Evolutionary conservation across 1,140 invertebrate genomes (phyloP).

Genomic region (Solen grandis): DNA sequence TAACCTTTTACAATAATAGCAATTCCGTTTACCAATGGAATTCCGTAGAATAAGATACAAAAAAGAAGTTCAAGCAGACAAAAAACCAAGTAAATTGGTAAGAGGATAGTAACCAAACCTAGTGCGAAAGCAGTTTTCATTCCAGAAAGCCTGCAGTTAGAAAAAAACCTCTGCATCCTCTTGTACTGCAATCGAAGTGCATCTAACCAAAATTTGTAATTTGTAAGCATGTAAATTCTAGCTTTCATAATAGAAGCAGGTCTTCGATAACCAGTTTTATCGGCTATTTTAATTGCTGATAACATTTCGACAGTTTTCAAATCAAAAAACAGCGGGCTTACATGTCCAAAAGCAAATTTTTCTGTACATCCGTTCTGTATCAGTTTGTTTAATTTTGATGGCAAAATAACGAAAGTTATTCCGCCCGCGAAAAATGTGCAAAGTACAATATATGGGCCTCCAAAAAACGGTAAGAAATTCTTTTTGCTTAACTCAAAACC

Average conservation of each 20-base stretch:
- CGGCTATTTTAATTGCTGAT: not conserved
- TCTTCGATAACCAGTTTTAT: constrained; percentile 1
- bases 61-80: not conserved
- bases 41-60: no score
- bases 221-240: not conserved
- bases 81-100: no score
- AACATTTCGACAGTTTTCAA: not conserved
- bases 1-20: constrained; percentile 17
- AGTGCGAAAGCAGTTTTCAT: not conserved
- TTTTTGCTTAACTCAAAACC: constrained; percentile 25
- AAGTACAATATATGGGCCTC: constrained; percentile 19
- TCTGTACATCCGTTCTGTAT: not conserved
- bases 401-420: not conserved
- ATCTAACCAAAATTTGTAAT: constrained; percentile 17
- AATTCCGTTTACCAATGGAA: no score
- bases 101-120: not conserved
- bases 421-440: not conserved
- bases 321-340: constrained; percentile 1
- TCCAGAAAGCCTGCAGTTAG: not conserved
- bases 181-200: not conserved
- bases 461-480: constrained; percentile 17
- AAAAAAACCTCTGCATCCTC: not conserved
- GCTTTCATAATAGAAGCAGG: not conserved
- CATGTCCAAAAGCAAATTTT: not conserved
- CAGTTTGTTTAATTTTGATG: not conserved